These are phyloP conservation scores for Phocides pigmalion DNA, from an alignment of 1,140 invertebrate species.

Conservation along the genomic window DNA sequence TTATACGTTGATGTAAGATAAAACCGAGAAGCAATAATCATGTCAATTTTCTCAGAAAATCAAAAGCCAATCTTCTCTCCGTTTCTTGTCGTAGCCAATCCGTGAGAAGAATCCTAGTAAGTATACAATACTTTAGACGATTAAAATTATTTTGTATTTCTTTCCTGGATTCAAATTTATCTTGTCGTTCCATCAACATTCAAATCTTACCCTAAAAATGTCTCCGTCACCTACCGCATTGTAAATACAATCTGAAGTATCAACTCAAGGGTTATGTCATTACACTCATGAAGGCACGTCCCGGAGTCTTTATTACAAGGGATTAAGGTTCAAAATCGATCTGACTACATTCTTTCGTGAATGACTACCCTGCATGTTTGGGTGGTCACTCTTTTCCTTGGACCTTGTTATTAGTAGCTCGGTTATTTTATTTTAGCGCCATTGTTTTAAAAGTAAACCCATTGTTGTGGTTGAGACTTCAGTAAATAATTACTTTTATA, in stretches of 20 bases:
- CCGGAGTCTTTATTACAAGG: not conserved
- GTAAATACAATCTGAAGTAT: constrained; percentile 66
- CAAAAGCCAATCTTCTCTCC: too few species aligned
- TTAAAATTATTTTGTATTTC: not conserved
- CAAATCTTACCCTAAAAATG: constrained; percentile 62
- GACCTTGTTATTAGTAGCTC: constrained; percentile 62
- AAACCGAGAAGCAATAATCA: too few species aligned
- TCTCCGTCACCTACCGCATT: constrained; percentile 68
- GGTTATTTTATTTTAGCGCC: constrained; percentile 56
- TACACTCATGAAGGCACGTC: not conserved
- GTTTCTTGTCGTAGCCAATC: too few species aligned
- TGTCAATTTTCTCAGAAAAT: too few species aligned
- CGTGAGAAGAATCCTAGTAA: too few species aligned
- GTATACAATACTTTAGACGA: too few species aligned
- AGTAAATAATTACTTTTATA: constrained; percentile 12
- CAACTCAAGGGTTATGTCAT: constrained; percentile 48
- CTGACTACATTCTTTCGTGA: not conserved
- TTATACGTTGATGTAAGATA: too few species aligned
- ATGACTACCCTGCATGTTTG: constrained; percentile 23
- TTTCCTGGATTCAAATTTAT: not conserved
- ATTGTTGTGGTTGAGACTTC: constrained; percentile 29
- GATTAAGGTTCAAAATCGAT: constrained; percentile 12
- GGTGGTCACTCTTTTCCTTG: constrained; percentile 71
- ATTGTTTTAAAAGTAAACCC: constrained; percentile 53
- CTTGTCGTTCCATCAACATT: constrained; percentile 32